Evolutionary conservation across 2,797 vertebrate species (phyloP).

Genomic region (Peromyscus aztecus): DNA sequence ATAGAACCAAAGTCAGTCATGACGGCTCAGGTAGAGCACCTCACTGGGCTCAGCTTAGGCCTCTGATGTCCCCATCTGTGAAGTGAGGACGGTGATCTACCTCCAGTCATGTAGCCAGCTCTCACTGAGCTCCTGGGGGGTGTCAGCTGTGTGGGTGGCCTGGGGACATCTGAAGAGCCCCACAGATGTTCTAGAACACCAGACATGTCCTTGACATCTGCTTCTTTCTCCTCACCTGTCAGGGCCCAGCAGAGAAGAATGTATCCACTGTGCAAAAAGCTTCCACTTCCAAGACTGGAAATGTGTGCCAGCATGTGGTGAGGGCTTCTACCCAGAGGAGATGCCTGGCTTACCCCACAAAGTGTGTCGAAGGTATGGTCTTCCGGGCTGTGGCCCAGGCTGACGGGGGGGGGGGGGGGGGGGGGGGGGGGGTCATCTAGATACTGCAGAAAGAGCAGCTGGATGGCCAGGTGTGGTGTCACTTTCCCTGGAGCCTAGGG

Average conservation of each 20-base stretch:
- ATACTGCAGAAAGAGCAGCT: not conserved
- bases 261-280: constrained; percentile 90
- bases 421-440: no score
- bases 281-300: constrained; percentile 91
- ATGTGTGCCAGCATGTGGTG: constrained; percentile 90
- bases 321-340: constrained; percentile 91
- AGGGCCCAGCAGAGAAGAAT: constrained; percentile 92
- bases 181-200: not conserved
- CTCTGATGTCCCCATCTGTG: not conserved
- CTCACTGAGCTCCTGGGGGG: not conserved
- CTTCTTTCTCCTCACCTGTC: constrained; percentile 34
- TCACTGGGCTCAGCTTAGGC: not conserved
- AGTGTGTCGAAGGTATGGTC: constrained; percentile 93
- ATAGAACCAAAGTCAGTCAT: not conserved
- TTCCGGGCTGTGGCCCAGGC: not conserved
- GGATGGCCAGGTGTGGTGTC: not conserved
- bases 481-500: not conserved
- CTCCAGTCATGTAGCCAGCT: not conserved
- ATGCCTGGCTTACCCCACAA: constrained; percentile 89
- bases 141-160: no score
- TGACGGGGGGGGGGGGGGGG: no score
- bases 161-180: not conserved
- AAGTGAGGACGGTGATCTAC: not conserved
- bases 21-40: fast-evolving
- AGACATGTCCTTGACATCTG: not conserved